Evolutionary conservation across 2,888 invertebrate genomes (phyloP), one percentile per base, ranked within the genome.

Genomic region (Drosophila phalerata): DNA sequence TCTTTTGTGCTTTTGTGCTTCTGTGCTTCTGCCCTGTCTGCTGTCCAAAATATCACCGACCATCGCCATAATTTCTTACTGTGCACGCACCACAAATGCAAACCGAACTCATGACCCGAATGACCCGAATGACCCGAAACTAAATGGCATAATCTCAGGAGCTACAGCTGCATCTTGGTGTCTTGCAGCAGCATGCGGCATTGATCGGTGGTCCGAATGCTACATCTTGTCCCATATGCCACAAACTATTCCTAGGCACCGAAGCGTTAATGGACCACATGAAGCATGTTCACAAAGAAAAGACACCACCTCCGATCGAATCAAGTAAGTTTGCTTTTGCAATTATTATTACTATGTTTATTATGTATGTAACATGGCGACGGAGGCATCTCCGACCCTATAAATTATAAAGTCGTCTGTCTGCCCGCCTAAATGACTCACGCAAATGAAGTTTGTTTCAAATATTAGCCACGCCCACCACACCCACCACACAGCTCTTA

Each of bases 211-310:
- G 97, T 89, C 97, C 97, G 79, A 97, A 97, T 91, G 97, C 97
- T 77, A 97, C 97, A 71, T 96, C 97, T 82, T 98, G 98, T 93
- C 97, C 98, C 56, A 95, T 98, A 89, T 98, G 98, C 94, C 97
- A 98, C 94, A 98, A 98, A 94, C 96, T 98, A 92, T 97, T 98
- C 94, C 95, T 98, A 90, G 97, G 97, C 84, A 97, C 97, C 79
- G 98, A 98, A 93, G 97, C 97, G 64, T 95, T 98, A 72, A 97
- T 98, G 94, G 98, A 98, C 93, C 98, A 98, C 93, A 98, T 98
- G 98, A 98, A 98, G 93, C 97, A 97, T 92, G 96, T 97, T 60
- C 98, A 98, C 93, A 98, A 98, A 94, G 98, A 98, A 91, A 97
- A 97, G 40, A 96, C 77, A 53, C 60, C 75, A 1, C 45, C 81